phyloP scores from a whole-genome alignment of 2,888 invertebrate species.

The Drosophila pseudotalamancana region DNA sequence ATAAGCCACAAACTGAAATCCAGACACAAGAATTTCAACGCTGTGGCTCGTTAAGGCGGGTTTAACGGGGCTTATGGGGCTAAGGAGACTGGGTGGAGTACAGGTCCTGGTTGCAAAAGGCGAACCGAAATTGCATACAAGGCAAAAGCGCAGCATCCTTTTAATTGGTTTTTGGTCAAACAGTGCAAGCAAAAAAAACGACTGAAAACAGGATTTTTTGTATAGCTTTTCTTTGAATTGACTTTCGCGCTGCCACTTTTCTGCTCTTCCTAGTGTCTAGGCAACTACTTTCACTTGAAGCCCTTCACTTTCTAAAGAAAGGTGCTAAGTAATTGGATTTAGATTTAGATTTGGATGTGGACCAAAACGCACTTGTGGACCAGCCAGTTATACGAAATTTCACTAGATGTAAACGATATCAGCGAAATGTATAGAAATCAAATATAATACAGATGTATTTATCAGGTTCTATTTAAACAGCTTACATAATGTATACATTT shows the following conservation, averaged over 20 bases:
- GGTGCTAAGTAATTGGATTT: no score
- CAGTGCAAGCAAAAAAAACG: slow-evolving; percentile 13
- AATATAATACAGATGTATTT: no score
- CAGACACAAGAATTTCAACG: slow-evolving; percentile 43
- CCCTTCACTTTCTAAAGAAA: background rate
- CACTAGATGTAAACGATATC: no score
- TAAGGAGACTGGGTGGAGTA: slow-evolving; percentile 16
- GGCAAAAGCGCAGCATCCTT: slow-evolving; percentile 49
- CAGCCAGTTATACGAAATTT: no score
- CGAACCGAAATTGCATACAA: slow-evolving; percentile 52
- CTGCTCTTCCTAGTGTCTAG: no score
- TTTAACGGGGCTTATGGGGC: background rate
- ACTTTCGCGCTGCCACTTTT: slow-evolving; percentile 7
- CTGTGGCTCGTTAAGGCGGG: background rate
- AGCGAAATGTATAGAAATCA: no score
- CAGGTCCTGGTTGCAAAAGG: slow-evolving; percentile 24
- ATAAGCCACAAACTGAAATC: slow-evolving; percentile 65
- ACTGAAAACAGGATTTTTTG: slow-evolving; percentile 10
- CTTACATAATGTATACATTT: no score
- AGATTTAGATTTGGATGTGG: no score
- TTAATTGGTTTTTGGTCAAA: slow-evolving; percentile 64
- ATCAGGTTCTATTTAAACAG: no score
- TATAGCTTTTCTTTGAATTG: slow-evolving; percentile 39
- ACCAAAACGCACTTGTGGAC: no score
- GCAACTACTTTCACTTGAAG: background rate